Conservation (phyloP, 2,113 vertebrate species). For the Aphyosemion australe region DNA sequence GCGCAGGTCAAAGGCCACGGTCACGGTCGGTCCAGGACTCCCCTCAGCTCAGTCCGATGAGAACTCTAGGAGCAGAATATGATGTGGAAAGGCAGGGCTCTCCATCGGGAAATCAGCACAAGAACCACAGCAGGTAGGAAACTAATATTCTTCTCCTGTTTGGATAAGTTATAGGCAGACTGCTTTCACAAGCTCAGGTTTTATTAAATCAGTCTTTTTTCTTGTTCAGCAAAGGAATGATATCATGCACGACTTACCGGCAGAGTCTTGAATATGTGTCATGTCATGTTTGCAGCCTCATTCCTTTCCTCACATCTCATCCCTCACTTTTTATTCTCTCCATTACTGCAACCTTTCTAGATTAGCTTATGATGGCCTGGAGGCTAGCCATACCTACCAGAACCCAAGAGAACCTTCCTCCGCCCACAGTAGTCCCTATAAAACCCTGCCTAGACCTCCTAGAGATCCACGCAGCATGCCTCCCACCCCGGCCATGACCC, state of each 20-base stretch:
- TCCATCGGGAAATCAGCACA: slow-evolving; percentile 69
- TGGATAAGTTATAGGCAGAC: neutral
- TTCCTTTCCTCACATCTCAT: slow-evolving; percentile 37
- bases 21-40: slow-evolving; percentile 87
- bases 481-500: slow-evolving; percentile 88
- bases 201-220: neutral
- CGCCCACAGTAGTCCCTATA: slow-evolving; percentile 90
- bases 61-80: slow-evolving; percentile 78
- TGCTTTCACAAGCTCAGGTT: slow-evolving; percentile 31
- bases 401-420: slow-evolving; percentile 84
- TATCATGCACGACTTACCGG: slow-evolving; percentile 2
- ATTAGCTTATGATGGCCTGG: slow-evolving; percentile 59
- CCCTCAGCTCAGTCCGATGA: slow-evolving; percentile 86
- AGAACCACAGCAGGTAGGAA: slow-evolving; percentile 69
- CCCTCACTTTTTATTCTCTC: slow-evolving; percentile 12
- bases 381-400: slow-evolving; percentile 53
- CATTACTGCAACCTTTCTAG: slow-evolving; percentile 47
- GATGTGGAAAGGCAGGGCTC: slow-evolving; percentile 67
- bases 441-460: slow-evolving; percentile 84
- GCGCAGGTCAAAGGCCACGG: slow-evolving; percentile 77
- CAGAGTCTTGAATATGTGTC: slow-evolving; percentile 16
- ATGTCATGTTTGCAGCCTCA: slow-evolving; percentile 45
- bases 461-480: slow-evolving; percentile 88
- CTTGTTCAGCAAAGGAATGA: slow-evolving; percentile 12
- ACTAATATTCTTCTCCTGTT: neutral